A percentile compares a stretch with the other conserved stretches of the same genome.
Evolutionary conservation across 2,797 vertebrate genomes (phyloP).

Genomic region (Lacerta viridis): DNA sequence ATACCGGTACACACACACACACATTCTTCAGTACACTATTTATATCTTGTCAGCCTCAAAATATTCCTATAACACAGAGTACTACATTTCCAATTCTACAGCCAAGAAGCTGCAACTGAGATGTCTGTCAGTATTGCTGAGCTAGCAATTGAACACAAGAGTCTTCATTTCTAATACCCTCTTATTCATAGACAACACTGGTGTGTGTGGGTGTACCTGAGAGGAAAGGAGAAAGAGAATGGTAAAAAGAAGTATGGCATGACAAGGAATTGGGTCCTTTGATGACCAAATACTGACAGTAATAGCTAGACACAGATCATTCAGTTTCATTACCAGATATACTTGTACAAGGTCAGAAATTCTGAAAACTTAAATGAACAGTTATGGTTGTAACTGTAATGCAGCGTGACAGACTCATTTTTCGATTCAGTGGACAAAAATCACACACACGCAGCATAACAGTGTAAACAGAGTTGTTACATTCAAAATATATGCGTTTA

Average conservation of each 20-base stretch:
- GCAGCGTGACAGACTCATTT: constrained; percentile 26
- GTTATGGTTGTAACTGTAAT: constrained; percentile 18
- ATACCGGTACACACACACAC: no score
- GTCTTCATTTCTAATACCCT: background rate
- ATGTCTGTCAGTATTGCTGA: constrained; percentile 2
- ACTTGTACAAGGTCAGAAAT: constrained; percentile 54
- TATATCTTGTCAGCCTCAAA: background rate
- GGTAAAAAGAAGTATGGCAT: background rate
- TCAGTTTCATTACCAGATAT: constrained; percentile 44
- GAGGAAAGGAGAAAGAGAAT: background rate
- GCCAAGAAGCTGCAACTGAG: background rate
- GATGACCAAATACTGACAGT: constrained; percentile 30
- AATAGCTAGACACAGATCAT: constrained; percentile 47
- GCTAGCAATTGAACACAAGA: background rate
- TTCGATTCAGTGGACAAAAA: constrained; percentile 59
- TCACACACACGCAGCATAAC: constrained; percentile 1
- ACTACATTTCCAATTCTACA: no score
- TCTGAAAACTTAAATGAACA: constrained; percentile 41
- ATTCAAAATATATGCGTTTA: constrained; percentile 48
- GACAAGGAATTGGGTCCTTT: constrained; percentile 35
- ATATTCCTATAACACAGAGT: background rate
- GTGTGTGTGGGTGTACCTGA: background rate
- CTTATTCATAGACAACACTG: background rate
- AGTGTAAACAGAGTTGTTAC: constrained; percentile 8
- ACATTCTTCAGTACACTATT: background rate